Conservation (phyloP, 2,888 invertebrate genomes). For the Cenopis cana region DNA sequence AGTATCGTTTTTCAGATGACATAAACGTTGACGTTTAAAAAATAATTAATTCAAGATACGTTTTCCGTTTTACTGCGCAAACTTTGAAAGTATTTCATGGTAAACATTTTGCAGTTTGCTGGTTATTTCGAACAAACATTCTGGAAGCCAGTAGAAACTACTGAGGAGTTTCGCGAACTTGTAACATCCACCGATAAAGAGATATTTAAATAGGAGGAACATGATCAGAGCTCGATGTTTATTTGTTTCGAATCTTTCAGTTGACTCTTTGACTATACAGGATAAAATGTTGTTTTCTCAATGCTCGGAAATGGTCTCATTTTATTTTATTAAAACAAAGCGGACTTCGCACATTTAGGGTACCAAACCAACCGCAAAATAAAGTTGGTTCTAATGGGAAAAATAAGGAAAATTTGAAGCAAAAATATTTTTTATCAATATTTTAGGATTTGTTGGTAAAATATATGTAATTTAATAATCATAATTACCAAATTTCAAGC, state of each 20-base stretch:
- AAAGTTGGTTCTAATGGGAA: no score
- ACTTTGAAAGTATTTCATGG: slow-evolving; percentile 27
- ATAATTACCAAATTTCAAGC: no score
- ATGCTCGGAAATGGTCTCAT: no score
- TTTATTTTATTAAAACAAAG: no score
- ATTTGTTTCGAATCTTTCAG: slow-evolving; percentile 8
- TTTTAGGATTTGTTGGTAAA: no score
- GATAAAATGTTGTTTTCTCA: not conserved
- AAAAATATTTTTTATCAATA: no score
- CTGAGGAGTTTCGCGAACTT: slow-evolving; percentile 21
- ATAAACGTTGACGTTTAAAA: not conserved
- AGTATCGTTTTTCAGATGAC: not conserved
- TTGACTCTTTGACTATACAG: not conserved
- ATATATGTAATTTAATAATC: no score
- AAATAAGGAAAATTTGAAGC: no score
- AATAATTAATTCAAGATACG: slow-evolving; percentile 13
- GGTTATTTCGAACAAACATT: slow-evolving; percentile 29
- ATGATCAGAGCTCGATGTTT: slow-evolving; percentile 29
- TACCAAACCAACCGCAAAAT: no score
- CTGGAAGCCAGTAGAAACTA: slow-evolving; percentile 11
- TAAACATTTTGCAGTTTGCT: slow-evolving; percentile 30
- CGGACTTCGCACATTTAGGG: no score
- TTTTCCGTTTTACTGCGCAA: slow-evolving; percentile 28
- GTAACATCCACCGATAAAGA: slow-evolving; percentile 28
- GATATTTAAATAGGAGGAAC: slow-evolving; percentile 37